Evolutionary conservation across 1,140 invertebrate genomes (phyloP), one percentile per base, ranked within the genome.

Genomic region (Leptopilina boulardi): DNA sequence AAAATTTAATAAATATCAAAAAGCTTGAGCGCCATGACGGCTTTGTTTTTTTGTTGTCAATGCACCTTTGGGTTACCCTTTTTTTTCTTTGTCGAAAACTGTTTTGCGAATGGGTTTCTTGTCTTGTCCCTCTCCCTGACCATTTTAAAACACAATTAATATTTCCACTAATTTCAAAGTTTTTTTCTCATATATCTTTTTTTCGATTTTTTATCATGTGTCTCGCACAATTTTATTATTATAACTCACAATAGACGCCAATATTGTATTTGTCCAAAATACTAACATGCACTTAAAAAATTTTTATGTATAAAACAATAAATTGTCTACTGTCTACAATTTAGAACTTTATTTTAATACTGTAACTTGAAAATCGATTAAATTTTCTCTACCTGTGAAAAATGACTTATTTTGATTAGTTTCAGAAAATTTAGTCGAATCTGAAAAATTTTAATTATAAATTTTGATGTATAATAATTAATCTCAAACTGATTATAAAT

Each of bases 41-140:
- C 76, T 77, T 77, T 85, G 84, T 73, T 86, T 87, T 88, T 89
- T 91, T 91, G 89, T 81, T 86, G 83, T 82, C 84, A 87, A 88
- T 88, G 86, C 85, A 91, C 91, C 91, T 91, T 89, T 92, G 90
- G 90, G 89, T 91, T 91, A 82, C 83, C 79, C 72, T 72, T 71
- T 41, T 70, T 71, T 77, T 72, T 70, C 21, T 71, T 71, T 77
- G 30, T 80, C 78, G 82, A 41, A 76, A 82, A n/a, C 59, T 84
- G 80, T 83, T 73, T 77, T 84, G 71, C 71, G 66, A 82, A 80
- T 80, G 75, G 70, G 66, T 79, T 84, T 82, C 70, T 82, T 82
- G 75, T 81, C 80, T 82, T 78, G 82, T 73, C 73, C 80, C 80
- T 79, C 75, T 79, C 78, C 82, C 80, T 77, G 70, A 82, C 70